phyloP scores from a whole-genome alignment of 2,797 vertebrate genomes.

The Ispidina picta region DNA sequence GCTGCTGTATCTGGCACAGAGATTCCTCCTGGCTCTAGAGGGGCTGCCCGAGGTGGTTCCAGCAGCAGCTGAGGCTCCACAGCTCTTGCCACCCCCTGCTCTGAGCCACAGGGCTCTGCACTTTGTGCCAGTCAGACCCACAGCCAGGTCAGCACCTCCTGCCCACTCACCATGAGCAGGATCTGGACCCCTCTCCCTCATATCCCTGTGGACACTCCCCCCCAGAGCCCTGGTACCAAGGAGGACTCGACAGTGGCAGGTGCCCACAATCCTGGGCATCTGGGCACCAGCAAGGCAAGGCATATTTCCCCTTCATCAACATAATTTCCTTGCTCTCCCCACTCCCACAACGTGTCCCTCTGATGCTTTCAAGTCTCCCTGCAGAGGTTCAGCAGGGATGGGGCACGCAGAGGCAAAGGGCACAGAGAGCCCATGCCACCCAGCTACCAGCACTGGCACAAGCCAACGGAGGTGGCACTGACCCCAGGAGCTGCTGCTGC shows the following conservation, averaged over 20 bases:
- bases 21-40: neutral
- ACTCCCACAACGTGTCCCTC: rapidly evolving
- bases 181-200: neutral
- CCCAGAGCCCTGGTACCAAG: neutral
- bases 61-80: neutral
- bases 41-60: neutral
- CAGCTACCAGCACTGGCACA: neutral
- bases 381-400: neutral
- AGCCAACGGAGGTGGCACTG: neutral
- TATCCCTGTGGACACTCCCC: rapidly evolving
- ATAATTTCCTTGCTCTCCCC: neutral
- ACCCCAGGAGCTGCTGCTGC: neutral
- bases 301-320: neutral
- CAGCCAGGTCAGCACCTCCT: neutral
- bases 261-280: neutral
- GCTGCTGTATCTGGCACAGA: neutral
- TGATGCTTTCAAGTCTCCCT: neutral
- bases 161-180: rapidly evolving
- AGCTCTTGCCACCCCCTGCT: neutral
- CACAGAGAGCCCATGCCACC: neutral
- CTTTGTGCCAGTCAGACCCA: rapidly evolving
- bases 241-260: rapidly evolving
- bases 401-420: rapidly evolving
- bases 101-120: rapidly evolving
- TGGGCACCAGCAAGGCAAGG: neutral